A percentile compares a stretch with the other conserved stretches of the same genome.
These are phyloP conservation scores for Cheilosia pagana DNA, from an alignment of 2,888 invertebrate genomes.

Conservation along the genomic window DNA sequence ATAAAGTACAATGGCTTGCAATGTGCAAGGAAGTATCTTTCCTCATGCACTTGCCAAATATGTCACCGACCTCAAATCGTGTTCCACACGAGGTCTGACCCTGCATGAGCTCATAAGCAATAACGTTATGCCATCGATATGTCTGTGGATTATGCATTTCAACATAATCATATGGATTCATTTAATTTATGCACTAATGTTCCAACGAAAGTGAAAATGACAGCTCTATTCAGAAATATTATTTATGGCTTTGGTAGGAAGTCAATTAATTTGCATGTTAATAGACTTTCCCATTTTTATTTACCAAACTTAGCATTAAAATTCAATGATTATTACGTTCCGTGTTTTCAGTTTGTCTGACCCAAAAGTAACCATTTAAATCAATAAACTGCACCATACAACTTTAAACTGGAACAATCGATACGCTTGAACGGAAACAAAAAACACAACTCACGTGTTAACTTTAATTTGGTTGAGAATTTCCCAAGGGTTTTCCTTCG, in stretches of 20 bases:
- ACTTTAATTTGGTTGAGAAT: slow-evolving; percentile 19
- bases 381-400: slow-evolving; percentile 15
- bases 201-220: slow-evolving; percentile 31
- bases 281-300: background rate
- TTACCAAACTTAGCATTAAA: background rate
- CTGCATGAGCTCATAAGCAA: background rate
- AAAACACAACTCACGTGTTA: background rate
- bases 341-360: background rate
- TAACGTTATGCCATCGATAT: background rate
- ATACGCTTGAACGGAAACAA: slow-evolving; percentile 13
- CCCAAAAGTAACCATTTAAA: slow-evolving; percentile 10
- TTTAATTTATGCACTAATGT: slow-evolving; percentile 9
- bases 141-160: no score
- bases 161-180: background rate
- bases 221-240: background rate
- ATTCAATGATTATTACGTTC: background rate
- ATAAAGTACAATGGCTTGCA: background rate
- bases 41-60: background rate
- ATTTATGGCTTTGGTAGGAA: background rate
- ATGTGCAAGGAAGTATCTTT: background rate
- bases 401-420: slow-evolving; percentile 9
- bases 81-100: background rate
- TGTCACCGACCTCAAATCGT: slow-evolving; percentile 1
- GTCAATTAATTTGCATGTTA: slow-evolving; percentile 17
- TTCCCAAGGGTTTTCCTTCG: background rate